Percentiles rank a stretch among this genome's conserved stretches.
phyloP scores from a whole-genome alignment of 1,140 invertebrate species.

The Bilobella aurantiaca region DNA sequence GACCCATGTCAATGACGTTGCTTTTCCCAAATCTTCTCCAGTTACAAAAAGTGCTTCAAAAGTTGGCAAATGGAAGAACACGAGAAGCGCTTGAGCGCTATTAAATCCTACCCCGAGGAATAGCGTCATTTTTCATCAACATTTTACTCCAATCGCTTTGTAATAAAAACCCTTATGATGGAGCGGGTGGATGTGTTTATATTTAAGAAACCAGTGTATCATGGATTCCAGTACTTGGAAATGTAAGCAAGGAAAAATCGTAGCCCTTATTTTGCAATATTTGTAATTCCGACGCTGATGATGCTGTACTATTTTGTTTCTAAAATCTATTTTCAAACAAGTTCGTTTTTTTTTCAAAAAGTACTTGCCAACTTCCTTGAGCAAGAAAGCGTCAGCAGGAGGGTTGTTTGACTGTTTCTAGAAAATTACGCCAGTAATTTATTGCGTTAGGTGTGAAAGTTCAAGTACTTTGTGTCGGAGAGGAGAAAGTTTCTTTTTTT shows the following conservation, averaged over 20 bases:
- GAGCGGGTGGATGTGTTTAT: slow-evolving; percentile 49
- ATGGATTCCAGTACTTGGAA: slow-evolving; percentile 65
- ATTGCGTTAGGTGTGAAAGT: not conserved
- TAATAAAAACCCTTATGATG: slow-evolving; percentile 12
- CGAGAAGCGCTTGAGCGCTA: not conserved
- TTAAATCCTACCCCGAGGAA: not conserved
- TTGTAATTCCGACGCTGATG: no score
- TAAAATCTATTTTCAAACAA: not conserved
- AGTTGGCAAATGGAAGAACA: not conserved
- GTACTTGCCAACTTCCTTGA: not conserved
- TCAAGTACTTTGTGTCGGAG: no score
- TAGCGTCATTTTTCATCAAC: not conserved
- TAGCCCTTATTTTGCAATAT: not conserved
- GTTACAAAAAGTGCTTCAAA: not conserved
- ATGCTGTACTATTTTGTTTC: not conserved
- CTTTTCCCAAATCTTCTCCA: not conserved
- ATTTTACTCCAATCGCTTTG: not conserved
- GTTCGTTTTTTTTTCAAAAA: not conserved
- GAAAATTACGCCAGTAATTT: not conserved
- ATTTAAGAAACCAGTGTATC: slow-evolving; percentile 61
- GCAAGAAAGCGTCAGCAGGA: not conserved
- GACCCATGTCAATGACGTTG: not conserved
- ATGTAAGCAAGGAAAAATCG: slow-evolving; percentile 44
- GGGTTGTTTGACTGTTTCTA: not conserved
- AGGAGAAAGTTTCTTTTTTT: slow-evolving; percentile 3